Evolutionary conservation across 2,888 invertebrate species (phyloP).

Genomic region (Synanthedon tipuliformis): DNA sequence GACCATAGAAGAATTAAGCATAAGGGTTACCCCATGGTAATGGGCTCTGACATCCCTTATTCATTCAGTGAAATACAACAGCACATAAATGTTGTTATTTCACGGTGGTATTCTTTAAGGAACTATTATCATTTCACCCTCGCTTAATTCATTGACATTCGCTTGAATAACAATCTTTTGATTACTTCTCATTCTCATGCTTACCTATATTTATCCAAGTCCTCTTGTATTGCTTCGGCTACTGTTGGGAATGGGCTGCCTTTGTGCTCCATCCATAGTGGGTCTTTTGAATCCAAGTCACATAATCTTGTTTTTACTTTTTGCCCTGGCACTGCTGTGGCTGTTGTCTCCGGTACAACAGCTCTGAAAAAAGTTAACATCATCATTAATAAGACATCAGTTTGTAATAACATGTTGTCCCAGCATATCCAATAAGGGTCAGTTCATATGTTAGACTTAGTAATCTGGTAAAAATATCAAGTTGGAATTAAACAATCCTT

Average conservation of each 20-base stretch:
- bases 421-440: not conserved
- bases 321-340: slow-evolving; percentile 70
- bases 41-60: too few relatives aligned
- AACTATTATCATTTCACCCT: too few relatives aligned
- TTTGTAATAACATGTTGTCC: too few relatives aligned
- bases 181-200: not conserved
- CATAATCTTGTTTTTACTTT: slow-evolving; percentile 86
- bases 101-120: too few relatives aligned
- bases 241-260: slow-evolving; percentile 94
- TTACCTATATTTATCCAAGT: slow-evolving; percentile 90
- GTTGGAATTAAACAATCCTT: not conserved
- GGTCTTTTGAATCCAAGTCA: slow-evolving; percentile 90
- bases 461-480: not conserved
- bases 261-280: slow-evolving; percentile 94
- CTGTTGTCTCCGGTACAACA: slow-evolving; percentile 46
- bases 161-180: too few relatives aligned
- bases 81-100: too few relatives aligned
- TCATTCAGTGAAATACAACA: too few relatives aligned
- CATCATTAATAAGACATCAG: too few relatives aligned
- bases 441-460: not conserved
- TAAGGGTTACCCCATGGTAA: too few relatives aligned
- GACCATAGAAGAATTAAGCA: too few relatives aligned
- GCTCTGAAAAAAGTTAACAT: slow-evolving; percentile 29
- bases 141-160: too few relatives aligned
- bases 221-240: slow-evolving; percentile 98